Evolutionary conservation across 2,113 vertebrate genomes (phyloP), one percentile per base, ranked within the genome.

Genomic region (Eulemur macaco): DNA sequence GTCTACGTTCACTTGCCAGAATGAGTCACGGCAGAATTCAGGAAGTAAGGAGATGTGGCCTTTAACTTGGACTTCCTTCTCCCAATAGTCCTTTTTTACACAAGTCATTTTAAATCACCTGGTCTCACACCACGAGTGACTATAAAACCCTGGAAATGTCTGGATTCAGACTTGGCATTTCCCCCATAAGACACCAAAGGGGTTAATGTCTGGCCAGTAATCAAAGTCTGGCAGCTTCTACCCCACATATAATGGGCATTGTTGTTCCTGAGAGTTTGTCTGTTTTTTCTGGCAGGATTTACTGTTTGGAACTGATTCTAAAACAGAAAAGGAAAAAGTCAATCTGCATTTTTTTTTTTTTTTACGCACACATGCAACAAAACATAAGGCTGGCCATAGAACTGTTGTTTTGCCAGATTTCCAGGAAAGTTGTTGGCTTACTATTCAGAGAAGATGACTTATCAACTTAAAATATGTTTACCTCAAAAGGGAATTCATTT

Each of bases 231-330:
- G 97, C 98, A 98, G 98, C 95, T 97, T 93, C 96, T 96, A 97
- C 92, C 89, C 91, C 95, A 98, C 96, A 97, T 90, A 98, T 98
- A 98, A 99, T 98, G 95, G 98, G 77, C 94, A 98, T 98, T 99
- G 98, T 98, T 98, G 96, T 98, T 96, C 95, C 96, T 98, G 94
- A 98, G 97, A 98, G 96, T 98, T 98, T 98, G 98, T 98, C 97
- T 99, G 98, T 98, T 99, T 98, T 98, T 98, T 97, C 97, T 98
- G 98, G 98, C 98, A 98, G 76, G 37, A 98, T 86, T 97, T 91
- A 91, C 86, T 97, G 83, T 97, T 98, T 98, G 97, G 97, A 98
- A 98, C 92, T 47, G 64, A 91, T 86, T 98, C 97, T 98, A 98
- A 98, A 98, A 98, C 98, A 98, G 97, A 98, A 98, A 97, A 98